Evolutionary conservation across 2,797 vertebrate species (phyloP), one percentile per base, ranked within the genome.

Genomic region (Psittacula echo): DNA sequence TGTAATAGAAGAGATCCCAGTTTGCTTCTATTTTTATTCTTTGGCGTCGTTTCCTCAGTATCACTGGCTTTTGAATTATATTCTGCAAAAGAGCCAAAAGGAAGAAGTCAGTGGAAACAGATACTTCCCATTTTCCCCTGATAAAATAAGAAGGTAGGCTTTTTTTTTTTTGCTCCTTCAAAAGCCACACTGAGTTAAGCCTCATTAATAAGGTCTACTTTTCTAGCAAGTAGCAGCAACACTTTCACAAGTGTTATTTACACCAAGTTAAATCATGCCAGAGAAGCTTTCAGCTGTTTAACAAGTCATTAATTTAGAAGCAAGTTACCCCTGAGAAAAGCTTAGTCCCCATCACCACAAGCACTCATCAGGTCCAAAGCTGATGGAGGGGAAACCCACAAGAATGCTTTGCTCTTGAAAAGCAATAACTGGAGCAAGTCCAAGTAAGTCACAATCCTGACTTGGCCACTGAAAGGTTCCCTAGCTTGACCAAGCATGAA

Each of bases 1-100:
- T 99, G 97, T 99, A 99, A 96, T 99, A 99, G 94, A 99, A 99
- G 78, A 99, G 99, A 96, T 99, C 99, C 99, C 99, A 99, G 97
- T 99, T 99, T 94, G 99, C 97, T 98, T 99, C 99, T 72, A 99
- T 99, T 98, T 99, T 99, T 98, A 99, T 99, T 95, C 99, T 98
- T 95, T 99, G 99, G 74, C 99, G 98, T 94, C 99, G 99, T 94
- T 99, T 99, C 94, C 99, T 98, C 97, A 99, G 95, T 96, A 99
- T 99, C 76, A 99, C 99, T n/a, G 99, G 99, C 95, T 99, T 99
- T 97, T 99, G 99, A 98, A 98, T 99, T 82, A 99, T 91, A 92
- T 99, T 99, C 99, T 99, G 95, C 81, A 98, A 96, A 80, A 93
- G 9, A 92, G 24, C 1, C 47, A 65, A 48, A 67, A 86, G 73